phyloP scores from a whole-genome alignment of 1,140 invertebrate species.

The Drosophila gunungcola region DNA sequence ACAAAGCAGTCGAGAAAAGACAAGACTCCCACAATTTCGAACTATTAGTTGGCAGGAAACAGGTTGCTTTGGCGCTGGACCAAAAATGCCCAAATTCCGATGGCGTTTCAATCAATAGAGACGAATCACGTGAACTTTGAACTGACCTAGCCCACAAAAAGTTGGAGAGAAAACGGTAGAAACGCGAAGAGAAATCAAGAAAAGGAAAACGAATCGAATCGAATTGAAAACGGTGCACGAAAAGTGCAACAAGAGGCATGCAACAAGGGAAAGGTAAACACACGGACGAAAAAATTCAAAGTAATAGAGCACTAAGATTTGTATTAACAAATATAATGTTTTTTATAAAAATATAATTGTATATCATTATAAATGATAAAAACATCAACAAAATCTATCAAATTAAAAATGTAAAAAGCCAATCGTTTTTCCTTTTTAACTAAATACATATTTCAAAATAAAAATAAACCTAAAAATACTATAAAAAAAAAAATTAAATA shows the following conservation, averaged over 20 bases:
- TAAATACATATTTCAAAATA: neutral
- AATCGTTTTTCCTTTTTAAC: too few relatives aligned
- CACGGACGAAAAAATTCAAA: constrained; percentile 20
- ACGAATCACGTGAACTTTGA: constrained; percentile 63
- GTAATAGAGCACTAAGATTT: neutral
- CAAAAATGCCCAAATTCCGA: constrained; percentile 38
- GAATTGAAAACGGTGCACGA: constrained; percentile 44
- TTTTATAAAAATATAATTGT: neutral
- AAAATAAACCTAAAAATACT: neutral
- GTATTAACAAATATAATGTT: too few relatives aligned
- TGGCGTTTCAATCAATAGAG: constrained; percentile 54
- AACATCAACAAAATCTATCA: too few relatives aligned
- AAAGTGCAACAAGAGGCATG: constrained; percentile 64
- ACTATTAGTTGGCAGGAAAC: constrained; percentile 33
- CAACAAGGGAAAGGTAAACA: constrained; percentile 69
- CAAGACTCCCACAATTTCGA: constrained; percentile 3
- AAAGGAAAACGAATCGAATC: constrained; percentile 40
- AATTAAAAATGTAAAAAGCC: too few relatives aligned
- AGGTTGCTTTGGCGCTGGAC: constrained; percentile 59
- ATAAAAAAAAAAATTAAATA: too few relatives aligned
- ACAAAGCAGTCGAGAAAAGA: constrained; percentile 3
- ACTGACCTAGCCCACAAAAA: constrained; percentile 63
- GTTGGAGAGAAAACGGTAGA: constrained; percentile 19
- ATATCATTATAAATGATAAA: neutral
- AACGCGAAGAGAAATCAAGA: constrained; percentile 23